These are phyloP conservation scores for Scaptodrosophila lebanonensis DNA, from an alignment of 1,140 invertebrate species.

Conservation along the genomic window DNA sequence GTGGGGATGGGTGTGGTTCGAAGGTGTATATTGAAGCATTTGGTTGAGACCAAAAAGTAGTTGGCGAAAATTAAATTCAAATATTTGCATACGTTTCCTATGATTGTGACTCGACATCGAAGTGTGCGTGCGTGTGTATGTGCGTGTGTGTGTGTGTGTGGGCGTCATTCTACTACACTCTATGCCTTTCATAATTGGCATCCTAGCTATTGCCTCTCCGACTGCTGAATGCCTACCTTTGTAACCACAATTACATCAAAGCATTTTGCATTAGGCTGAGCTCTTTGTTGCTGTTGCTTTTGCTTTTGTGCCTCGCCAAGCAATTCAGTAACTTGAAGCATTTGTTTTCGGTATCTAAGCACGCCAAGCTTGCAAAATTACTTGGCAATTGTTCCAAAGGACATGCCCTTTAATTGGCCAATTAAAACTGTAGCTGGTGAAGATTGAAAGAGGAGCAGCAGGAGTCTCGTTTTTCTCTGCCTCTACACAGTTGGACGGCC, in stretches of 20 bases:
- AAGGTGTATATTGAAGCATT: conserved; percentile 8
- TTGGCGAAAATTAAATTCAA: conserved; percentile 72
- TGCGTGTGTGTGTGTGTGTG: conserved; percentile 28
- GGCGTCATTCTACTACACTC: conserved; percentile 17
- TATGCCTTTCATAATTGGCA: conserved; percentile 54
- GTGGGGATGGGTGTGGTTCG: conserved; percentile 12
- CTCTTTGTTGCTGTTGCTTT: conserved; percentile 50
- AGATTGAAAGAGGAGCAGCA: conserved; percentile 28
- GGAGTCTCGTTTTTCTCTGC: conserved; percentile 16
- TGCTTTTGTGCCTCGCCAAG: conserved; percentile 41
- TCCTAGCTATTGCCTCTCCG: too few species aligned
- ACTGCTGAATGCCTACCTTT: too few species aligned
- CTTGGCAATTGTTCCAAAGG: conserved; percentile 48
- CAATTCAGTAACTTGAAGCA: too few species aligned
- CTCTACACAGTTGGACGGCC: too few species aligned
- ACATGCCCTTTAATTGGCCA: conserved; percentile 58
- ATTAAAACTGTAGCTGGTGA: conserved; percentile 56
- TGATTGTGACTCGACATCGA: conserved; percentile 58
- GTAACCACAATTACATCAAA: conserved; percentile 72
- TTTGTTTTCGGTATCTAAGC: conserved; percentile 64
- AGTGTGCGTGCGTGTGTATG: conserved; percentile 25
- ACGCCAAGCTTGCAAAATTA: conserved; percentile 59
- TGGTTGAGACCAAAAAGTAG: conserved; percentile 36
- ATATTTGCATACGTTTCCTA: conserved; percentile 62
- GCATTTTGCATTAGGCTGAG: conserved; percentile 69